Base-by-base conservation (phyloP, 64 coral and sea anemone genomes). In the Montipora sp. region DNA sequence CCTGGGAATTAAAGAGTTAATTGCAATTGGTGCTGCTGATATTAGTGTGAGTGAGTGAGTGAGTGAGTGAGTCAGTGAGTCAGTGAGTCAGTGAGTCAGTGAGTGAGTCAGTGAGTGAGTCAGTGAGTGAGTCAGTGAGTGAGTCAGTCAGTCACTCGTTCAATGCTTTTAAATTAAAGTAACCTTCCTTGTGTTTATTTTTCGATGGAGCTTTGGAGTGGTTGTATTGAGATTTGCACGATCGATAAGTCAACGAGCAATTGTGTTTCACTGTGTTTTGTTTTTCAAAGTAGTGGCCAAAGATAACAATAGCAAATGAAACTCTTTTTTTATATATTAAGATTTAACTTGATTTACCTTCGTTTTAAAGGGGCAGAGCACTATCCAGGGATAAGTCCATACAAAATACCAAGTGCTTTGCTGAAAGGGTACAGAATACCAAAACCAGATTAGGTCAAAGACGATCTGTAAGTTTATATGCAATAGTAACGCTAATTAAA, bases 191-290 rank as follows among this genome's bases (percentile, higher is more conserved):
- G 5, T 66, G 8, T 7, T 47, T 46, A 48, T 19, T 47, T 83
- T 23, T 24, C 65, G 80, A n/a, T 83, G 80, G 80, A 83, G 80
- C 27, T 83, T 83, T 83, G 80, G 80, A 44, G 60, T 83, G 13
- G 60, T 67, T 65, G 59, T 83, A 18, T 83, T 47, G 80, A 83
- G 59, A 83, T 83, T 47, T 83, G 80, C 15, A 83, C 80, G 5
- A 83, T 83, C 8, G 80, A 59, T 83, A 83, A 6, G 80, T 83
- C 13, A 7, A 44, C 23, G 1, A 3, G 2, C 11, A 12, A 75
- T 9, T 45, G 10, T 5, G 14, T 23, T 24, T 24, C 24, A 73
- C 23, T 22, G 70, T 36, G 9, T 55, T 55, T 9, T 55, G 51
- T 55, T 55, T 55, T 55, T 55, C 24, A 24, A 24, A 24, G 24